These are phyloP conservation scores for Liparis tanakae DNA, from an alignment of 2,797 vertebrate species.

Conservation along the genomic window DNA sequence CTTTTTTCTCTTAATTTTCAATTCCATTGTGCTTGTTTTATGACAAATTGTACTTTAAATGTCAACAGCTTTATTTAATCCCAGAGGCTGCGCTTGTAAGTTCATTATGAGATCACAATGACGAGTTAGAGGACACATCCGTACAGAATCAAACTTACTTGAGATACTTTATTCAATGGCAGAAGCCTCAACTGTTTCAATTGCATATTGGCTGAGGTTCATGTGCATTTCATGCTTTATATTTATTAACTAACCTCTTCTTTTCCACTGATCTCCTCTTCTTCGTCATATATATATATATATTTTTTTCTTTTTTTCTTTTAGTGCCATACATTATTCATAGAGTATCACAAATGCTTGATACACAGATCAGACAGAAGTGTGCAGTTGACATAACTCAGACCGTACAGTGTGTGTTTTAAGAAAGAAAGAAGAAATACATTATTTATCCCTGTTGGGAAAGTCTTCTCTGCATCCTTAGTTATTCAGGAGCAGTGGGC, in stretches of 20 bases:
- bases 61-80: neutral
- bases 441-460: no score
- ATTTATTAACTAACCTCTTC: neutral
- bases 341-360: slow-evolving; percentile 47
- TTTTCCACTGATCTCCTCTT: neutral
- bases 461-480: no score
- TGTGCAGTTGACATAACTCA: slow-evolving; percentile 47
- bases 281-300: neutral
- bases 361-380: slow-evolving; percentile 60
- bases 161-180: slow-evolving; percentile 3
- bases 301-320: no score
- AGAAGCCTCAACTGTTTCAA: neutral
- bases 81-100: neutral
- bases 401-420: slow-evolving; percentile 49
- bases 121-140: slow-evolving; percentile 15
- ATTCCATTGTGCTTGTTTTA: slow-evolving; percentile 10
- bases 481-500: no score
- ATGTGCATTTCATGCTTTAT: neutral
- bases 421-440: no score
- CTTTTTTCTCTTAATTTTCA: slow-evolving; percentile 15
- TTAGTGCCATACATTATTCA: slow-evolving; percentile 69
- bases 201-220: neutral
- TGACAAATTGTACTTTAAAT: slow-evolving; percentile 24
- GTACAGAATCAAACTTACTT: neutral
- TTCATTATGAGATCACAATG: slow-evolving; percentile 13